phyloP scores from a whole-genome alignment of 1,140 invertebrate species.

The Lepidurus arcticus region DNA sequence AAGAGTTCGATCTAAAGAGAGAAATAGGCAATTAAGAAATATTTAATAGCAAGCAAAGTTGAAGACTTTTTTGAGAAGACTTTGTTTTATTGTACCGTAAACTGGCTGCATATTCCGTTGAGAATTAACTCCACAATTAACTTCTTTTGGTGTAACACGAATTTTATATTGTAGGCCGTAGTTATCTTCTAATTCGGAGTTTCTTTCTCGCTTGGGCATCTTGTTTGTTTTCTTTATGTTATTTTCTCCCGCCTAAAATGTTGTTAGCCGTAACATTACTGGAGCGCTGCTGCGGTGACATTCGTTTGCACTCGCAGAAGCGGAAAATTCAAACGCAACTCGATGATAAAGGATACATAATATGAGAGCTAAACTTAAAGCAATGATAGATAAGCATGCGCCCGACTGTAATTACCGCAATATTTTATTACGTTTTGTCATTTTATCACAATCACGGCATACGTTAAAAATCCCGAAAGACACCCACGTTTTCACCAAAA shows the following conservation, averaged over 20 bases:
- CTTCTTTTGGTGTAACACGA: slow-evolving; percentile 28
- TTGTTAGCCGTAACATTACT: background rate
- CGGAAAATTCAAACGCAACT: background rate
- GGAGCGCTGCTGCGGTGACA: background rate
- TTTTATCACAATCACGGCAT: background rate
- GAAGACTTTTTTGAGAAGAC: background rate
- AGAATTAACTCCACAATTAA: slow-evolving; percentile 24
- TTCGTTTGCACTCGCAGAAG: background rate
- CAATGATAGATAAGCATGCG: background rate
- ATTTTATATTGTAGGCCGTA: slow-evolving; percentile 30
- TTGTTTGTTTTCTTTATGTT: background rate
- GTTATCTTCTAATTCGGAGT: slow-evolving; percentile 10
- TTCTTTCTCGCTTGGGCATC: slow-evolving; percentile 14
- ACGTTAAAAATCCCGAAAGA: background rate
- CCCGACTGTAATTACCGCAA: background rate
- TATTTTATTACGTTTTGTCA: background rate
- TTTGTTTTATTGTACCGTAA: slow-evolving; percentile 1
- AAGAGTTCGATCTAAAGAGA: slow-evolving; percentile 18
- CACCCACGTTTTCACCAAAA: background rate
- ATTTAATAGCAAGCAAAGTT: background rate
- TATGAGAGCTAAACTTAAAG: too few relatives aligned
- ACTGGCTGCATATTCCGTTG: slow-evolving; percentile 25
- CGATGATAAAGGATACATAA: too few relatives aligned
- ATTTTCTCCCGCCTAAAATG: slow-evolving; percentile 14
- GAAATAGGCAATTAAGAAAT: background rate